Base-by-base conservation (phyloP, 2,113 vertebrate species). In the Catharus minimus region DNA sequence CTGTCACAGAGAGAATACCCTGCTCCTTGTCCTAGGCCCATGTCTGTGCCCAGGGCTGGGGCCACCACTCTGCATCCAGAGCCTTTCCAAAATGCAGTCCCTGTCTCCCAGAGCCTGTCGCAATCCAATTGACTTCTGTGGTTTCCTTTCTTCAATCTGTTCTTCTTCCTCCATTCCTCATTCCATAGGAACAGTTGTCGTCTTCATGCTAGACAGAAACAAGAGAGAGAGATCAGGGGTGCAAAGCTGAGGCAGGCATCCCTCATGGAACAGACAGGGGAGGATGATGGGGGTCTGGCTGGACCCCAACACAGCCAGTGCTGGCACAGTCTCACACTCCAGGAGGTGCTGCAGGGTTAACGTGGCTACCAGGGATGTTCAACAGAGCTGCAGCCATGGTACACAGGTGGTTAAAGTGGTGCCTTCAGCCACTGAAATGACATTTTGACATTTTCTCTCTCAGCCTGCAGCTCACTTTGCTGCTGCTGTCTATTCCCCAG, bases 171-270 rank as follows among this genome's bases (percentile, higher is more conserved):
- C 67, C 30, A 10, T 4, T 67, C 56, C 57, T 88, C 16, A 10
- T 22, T 38, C 46, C 2, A 3, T 9, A 2, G 7, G 3, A 22
- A n/a, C 49, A 43, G 50, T 58, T 64, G 82, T 5, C 0, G 0
- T 52, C 60, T 38, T 56, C 5, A 3, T 5, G 65, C 89, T 43
- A 39, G 56, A 47, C 14, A 60, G 74, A 87, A 87, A 81, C 8
- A 38, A 65, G 36, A 83, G 24, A 64, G 43, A 53, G 8, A 65
- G 28, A 56, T 89, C 33, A 66, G 60, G 32, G 20, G 10, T 18
- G 43, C 60, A 27, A 28, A 53, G 39, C 46, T 9, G 9, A n/a
- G 66, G 71, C 41, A 49, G 79, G 38, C 12, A 28, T 65, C 23
- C 52, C 79, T 24, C 3, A 1, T 2, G n/a, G n/a, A 66, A 36